Percentiles rank a stretch among this genome's conserved stretches.
phyloP scores from a whole-genome alignment of 2,888 invertebrate genomes.

The Uloborus plumipes region DNA sequence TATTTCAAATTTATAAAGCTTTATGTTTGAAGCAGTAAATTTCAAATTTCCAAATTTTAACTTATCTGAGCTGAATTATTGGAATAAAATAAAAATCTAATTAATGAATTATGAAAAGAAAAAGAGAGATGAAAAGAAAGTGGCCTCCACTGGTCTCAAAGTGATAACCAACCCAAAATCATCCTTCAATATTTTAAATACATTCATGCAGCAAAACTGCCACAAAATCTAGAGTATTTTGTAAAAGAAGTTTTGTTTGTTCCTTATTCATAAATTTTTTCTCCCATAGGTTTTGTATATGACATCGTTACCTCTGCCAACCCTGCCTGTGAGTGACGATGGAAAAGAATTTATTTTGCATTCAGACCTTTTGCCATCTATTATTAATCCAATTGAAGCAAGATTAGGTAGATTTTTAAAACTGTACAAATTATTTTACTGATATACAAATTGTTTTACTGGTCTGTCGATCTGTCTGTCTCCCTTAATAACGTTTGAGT shows the following conservation, averaged over 20 bases:
- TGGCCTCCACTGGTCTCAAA: too few species aligned
- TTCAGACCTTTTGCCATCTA: slow-evolving; percentile 81
- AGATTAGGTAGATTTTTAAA: slow-evolving; percentile 76
- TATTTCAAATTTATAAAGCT: neutral
- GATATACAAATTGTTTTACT: too few species aligned
- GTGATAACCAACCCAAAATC: too few species aligned
- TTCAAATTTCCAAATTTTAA: too few species aligned
- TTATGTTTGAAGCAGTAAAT: neutral
- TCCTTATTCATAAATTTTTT: neutral
- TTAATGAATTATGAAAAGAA: neutral
- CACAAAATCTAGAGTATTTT: neutral
- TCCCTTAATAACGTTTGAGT: too few species aligned
- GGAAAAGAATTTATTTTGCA: slow-evolving; percentile 78
- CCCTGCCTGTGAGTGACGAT: slow-evolving; percentile 76
- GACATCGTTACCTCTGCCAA: slow-evolving; percentile 82
- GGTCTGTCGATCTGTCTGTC: too few species aligned
- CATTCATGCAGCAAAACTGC: too few species aligned
- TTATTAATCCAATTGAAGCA: slow-evolving; percentile 89
- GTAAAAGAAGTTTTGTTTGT: neutral
- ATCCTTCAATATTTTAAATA: too few species aligned
- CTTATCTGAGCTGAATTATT: neutral
- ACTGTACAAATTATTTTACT: too few species aligned
- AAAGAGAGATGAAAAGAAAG: too few species aligned
- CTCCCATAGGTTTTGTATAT: slow-evolving; percentile 80
- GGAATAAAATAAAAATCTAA: neutral